A percentile compares a stretch with the other conserved stretches of the same genome.
These are phyloP conservation scores for Drosophila greeni DNA, from an alignment of 2,888 invertebrate species.

Conservation along the genomic window DNA sequence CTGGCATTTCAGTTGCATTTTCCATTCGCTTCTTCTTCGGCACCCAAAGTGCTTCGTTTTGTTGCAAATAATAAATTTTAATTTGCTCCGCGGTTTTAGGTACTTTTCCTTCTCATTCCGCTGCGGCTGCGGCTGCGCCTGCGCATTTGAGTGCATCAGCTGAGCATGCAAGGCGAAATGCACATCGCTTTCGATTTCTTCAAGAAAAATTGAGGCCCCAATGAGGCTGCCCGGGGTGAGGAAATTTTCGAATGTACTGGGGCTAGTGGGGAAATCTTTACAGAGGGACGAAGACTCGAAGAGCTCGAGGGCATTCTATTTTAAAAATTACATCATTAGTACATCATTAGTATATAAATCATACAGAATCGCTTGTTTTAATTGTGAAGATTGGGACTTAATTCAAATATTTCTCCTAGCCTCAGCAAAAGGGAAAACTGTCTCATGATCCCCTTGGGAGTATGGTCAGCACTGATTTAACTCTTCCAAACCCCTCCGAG, in stretches of 20 bases:
- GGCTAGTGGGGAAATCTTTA: neutral
- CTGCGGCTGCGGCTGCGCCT: conserved; percentile 45
- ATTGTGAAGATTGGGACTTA: too few species aligned
- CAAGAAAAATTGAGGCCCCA: conserved; percentile 33
- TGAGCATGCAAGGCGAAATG: conserved; percentile 66
- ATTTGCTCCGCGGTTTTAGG: conserved; percentile 47
- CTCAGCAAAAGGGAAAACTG: neutral
- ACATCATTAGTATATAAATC: too few species aligned
- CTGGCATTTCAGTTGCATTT: conserved; percentile 51
- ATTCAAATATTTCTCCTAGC: neutral
- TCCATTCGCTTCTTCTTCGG: conserved; percentile 42
- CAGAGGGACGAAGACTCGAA: neutral
- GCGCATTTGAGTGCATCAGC: conserved; percentile 74
- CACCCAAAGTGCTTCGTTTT: conserved; percentile 47
- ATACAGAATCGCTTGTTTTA: too few species aligned
- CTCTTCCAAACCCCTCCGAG: neutral
- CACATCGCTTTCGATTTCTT: conserved; percentile 62
- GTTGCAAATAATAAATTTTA: conserved; percentile 68
- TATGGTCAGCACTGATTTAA: neutral
- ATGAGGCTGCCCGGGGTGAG: conserved; percentile 4
- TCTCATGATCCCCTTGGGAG: neutral
- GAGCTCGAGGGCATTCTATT: too few species aligned
- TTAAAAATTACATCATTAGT: too few species aligned
- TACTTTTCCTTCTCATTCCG: conserved; percentile 25
- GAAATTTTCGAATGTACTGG: conserved; percentile 13